Conservation (phyloP, 2,888 invertebrate genomes). For the Epiblema foenella region DNA sequence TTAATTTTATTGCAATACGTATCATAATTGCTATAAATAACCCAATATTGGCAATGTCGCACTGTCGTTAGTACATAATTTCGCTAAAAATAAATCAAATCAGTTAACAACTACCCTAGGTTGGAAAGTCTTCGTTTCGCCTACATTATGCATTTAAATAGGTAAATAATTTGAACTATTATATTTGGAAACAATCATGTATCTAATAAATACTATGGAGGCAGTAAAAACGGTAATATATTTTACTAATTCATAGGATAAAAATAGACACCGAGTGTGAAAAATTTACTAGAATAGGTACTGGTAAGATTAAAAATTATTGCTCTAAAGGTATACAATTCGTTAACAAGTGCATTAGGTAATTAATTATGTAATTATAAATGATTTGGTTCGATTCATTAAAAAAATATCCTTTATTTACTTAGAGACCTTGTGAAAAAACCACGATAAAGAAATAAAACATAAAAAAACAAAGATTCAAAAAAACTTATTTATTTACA, state of each 20-base stretch:
- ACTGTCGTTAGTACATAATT: conserved; percentile 32
- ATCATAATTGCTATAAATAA: conserved; percentile 21
- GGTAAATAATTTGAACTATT: conserved; percentile 44
- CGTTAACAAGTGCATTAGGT: conserved; percentile 69
- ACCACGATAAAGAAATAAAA: conserved; percentile 49
- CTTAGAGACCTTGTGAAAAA: conserved; percentile 49
- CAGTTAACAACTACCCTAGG: conserved; percentile 34
- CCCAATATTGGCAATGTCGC: conserved; percentile 23
- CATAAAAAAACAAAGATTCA: conserved; percentile 54
- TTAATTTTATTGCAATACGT: conserved; percentile 12
- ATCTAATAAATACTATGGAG: conserved; percentile 60
- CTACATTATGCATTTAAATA: conserved; percentile 42
- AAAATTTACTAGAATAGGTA: conserved; percentile 63
- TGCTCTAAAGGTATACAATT: conserved; percentile 76
- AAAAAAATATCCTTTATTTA: conserved; percentile 53
- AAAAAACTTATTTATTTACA: conserved; percentile 68
- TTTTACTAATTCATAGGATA: conserved; percentile 65
- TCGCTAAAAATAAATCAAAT: conserved; percentile 37
- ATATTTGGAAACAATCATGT: conserved; percentile 41
- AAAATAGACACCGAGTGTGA: conserved; percentile 75
- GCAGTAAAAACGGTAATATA: conserved; percentile 67
- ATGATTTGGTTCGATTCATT: conserved; percentile 69
- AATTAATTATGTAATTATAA: conserved; percentile 56
- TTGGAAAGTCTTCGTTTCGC: conserved; percentile 32
- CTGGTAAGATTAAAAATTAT: conserved; percentile 68